Percentiles rank a stretch among this genome's conserved stretches.
Evolutionary conservation across 1,140 invertebrate genomes (phyloP).

Genomic region (Drosophila leontia): DNA sequence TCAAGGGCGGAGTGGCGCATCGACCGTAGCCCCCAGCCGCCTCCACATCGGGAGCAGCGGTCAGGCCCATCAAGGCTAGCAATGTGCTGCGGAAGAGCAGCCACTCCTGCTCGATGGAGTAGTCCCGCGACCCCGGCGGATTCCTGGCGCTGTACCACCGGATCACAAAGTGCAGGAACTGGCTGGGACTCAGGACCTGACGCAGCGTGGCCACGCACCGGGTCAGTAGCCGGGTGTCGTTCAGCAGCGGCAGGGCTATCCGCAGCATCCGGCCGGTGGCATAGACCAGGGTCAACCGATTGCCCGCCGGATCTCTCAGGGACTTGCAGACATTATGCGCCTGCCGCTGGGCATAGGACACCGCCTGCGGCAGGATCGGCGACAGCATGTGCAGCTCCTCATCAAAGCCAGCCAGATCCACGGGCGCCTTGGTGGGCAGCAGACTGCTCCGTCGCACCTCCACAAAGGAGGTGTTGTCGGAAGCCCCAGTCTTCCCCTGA

Average conservation of each 20-base stretch:
- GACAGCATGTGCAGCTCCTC: conserved; percentile 89
- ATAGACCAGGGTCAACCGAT: conserved; percentile 91
- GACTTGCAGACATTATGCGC: conserved; percentile 80
- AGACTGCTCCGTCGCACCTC: conserved; percentile 85
- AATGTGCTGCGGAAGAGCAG: conserved; percentile 88
- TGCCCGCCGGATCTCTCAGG: conserved; percentile 91
- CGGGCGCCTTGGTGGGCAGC: conserved; percentile 85
- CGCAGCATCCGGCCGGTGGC: conserved; percentile 89
- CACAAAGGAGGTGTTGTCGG: conserved; percentile 43
- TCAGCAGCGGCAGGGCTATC: conserved; percentile 88
- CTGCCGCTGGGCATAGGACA: conserved; percentile 65
- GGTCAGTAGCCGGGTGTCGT: conserved; percentile 88
- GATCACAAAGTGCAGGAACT: conserved; percentile 91
- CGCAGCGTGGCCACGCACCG: conserved; percentile 90
- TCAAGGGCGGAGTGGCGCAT: conserved; percentile 52
- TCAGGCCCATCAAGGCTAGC: conserved; percentile 83
- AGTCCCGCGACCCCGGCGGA: conserved; percentile 92
- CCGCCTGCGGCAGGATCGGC: conserved; percentile 86
- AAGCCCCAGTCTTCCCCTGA: neutral
- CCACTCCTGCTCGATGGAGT: conserved; percentile 93
- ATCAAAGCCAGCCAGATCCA: conserved; percentile 86
- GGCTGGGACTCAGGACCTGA: conserved; percentile 90
- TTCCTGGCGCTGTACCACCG: conserved; percentile 95
- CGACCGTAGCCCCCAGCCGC: conserved; percentile 49
- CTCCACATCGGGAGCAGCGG: conserved; percentile 30